phyloP scores from a whole-genome alignment of 2,888 invertebrate species.

The Tortrix viridana region DNA sequence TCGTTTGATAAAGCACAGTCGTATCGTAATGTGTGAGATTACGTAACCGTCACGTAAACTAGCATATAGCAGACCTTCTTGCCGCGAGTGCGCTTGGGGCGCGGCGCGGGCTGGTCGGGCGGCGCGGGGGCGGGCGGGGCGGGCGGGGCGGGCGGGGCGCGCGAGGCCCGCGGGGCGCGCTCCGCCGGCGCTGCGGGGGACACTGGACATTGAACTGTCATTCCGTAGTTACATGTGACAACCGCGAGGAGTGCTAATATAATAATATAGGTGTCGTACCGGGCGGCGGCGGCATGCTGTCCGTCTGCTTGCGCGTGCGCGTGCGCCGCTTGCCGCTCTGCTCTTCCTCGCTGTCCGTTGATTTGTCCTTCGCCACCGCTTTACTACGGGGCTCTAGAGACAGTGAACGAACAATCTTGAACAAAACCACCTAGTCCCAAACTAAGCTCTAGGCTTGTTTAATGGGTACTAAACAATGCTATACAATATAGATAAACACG shows the following conservation, averaged over 20 bases:
- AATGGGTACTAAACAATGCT: too few species aligned
- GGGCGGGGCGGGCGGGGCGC: conserved; percentile 52
- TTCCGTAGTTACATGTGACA: too few species aligned
- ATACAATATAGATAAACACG: too few species aligned
- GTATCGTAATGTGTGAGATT: too few species aligned
- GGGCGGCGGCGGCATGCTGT: conserved; percentile 47
- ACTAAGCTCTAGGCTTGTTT: too few species aligned
- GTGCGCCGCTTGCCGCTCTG: conserved; percentile 49
- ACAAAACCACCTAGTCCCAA: too few species aligned
- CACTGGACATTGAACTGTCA: too few species aligned
- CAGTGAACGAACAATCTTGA: not conserved
- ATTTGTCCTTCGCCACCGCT: conserved; percentile 55
- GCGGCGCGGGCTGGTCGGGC: conserved; percentile 42
- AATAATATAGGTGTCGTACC: conserved; percentile 22
- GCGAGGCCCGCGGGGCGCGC: conserved; percentile 47
- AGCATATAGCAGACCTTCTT: conserved; percentile 57
- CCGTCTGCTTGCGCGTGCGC: conserved; percentile 56
- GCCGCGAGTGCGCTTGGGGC: conserved; percentile 68
- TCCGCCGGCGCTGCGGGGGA: conserved; percentile 46
- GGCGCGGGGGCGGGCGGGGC: conserved; percentile 51
- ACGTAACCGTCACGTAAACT: too few species aligned
- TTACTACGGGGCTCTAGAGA: conserved; percentile 62
- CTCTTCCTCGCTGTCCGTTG: conserved; percentile 53
- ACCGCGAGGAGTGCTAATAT: too few species aligned
- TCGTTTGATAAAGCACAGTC: too few species aligned